Percentiles rank a stretch among this genome's conserved stretches.
phyloP scores from a whole-genome alignment of 2,888 invertebrate genomes.

The Amblyjoppa fuscipennis region DNA sequence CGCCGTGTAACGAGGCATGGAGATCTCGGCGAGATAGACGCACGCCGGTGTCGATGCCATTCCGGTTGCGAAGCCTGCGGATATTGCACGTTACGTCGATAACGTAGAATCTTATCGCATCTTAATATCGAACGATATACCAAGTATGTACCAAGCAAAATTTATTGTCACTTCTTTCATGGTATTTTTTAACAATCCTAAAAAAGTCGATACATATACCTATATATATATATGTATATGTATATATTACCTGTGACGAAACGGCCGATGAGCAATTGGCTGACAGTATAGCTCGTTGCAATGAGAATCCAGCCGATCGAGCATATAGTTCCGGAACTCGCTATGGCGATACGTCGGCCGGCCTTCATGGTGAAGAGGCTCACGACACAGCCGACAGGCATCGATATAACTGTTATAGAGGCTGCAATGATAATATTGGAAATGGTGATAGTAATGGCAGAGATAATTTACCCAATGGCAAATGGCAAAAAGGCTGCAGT shows the following conservation, averaged over 20 bases:
- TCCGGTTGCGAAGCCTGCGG: constrained; percentile 84
- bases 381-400: constrained; percentile 85
- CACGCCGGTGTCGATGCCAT: constrained; percentile 85
- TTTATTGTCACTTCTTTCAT: neutral
- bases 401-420: constrained; percentile 85
- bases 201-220: no score
- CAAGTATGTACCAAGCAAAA: neutral
- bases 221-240: neutral
- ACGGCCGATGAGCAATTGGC: constrained; percentile 83
- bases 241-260: constrained; percentile 79
- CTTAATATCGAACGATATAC: neutral
- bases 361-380: constrained; percentile 85
- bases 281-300: constrained; percentile 80
- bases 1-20: constrained; percentile 83
- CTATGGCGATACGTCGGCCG: constrained; percentile 84
- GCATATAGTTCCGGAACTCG: constrained; percentile 83
- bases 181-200: neutral
- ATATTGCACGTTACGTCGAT: neutral
- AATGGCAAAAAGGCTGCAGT: no score
- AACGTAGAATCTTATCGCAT: constrained; percentile 6
- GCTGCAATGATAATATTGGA: constrained; percentile 78
- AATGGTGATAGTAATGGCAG: neutral
- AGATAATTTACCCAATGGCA: neutral
- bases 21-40: constrained; percentile 86
- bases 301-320: constrained; percentile 86